Conservation (phyloP, 2,888 invertebrate genomes). For the Meloe dianella region DNA sequence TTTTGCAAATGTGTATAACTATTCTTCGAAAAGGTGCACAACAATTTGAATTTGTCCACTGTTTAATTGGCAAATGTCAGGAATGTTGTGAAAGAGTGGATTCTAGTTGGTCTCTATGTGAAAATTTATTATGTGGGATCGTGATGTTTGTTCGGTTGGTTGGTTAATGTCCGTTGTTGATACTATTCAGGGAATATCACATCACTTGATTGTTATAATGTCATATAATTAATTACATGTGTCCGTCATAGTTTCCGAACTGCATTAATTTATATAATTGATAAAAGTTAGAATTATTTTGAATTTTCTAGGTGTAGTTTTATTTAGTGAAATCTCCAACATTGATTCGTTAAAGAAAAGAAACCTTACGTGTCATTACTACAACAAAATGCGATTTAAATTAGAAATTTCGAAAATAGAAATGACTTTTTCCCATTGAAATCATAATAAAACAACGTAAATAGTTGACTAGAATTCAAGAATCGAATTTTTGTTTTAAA, state of each 20-base stretch:
- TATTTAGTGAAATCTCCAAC: not conserved
- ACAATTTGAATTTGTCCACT: not conserved
- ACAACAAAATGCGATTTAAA: not conserved
- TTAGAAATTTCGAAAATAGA: not conserved
- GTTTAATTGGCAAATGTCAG: not conserved
- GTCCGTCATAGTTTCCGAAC: not conserved
- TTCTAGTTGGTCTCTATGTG: slow-evolving; percentile 6
- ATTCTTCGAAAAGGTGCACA: not conserved
- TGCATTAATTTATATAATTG: not conserved
- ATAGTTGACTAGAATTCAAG: not conserved
- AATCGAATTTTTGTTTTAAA: not conserved
- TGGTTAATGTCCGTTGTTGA: slow-evolving; percentile 12
- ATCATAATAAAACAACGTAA: not conserved
- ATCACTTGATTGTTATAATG: slow-evolving; percentile 18
- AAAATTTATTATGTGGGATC: slow-evolving; percentile 14
- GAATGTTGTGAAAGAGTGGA: not conserved
- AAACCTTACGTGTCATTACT: not conserved
- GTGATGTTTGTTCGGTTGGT: slow-evolving; percentile 14
- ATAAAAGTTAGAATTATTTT: too few relatives aligned
- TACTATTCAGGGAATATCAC: slow-evolving; percentile 17
- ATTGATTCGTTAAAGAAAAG: not conserved
- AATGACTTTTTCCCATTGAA: not conserved
- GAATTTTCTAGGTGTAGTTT: too few relatives aligned
- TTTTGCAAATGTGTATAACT: slow-evolving; percentile 15
- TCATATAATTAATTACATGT: slow-evolving; percentile 20